These are phyloP conservation scores for Drosophila birchii DNA, from an alignment of 2,888 invertebrate species.

Conservation along the genomic window DNA sequence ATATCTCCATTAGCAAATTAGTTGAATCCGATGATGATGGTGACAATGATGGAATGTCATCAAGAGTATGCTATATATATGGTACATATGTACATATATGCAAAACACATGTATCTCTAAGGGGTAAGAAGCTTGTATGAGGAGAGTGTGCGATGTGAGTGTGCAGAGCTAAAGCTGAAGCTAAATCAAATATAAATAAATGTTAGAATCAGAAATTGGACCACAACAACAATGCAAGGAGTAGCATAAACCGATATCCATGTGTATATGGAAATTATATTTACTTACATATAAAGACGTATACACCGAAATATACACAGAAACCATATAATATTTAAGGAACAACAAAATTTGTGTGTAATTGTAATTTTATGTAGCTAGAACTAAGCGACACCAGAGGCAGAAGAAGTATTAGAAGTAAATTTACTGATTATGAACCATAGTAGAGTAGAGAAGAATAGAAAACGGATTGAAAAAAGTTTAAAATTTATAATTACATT, in stretches of 20 bases:
- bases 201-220: slow-evolving; percentile 69
- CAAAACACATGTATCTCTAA: not conserved
- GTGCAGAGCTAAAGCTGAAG: slow-evolving; percentile 27
- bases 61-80: slow-evolving; percentile 14
- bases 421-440: not conserved
- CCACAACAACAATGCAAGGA: slow-evolving; percentile 52
- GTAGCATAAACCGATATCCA: slow-evolving; percentile 24
- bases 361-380: slow-evolving; percentile 61
- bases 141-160: slow-evolving; percentile 32
- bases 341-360: slow-evolving; percentile 51
- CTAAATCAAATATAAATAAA: slow-evolving; percentile 60
- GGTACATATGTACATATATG: not conserved
- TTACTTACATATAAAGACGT: slow-evolving; percentile 12
- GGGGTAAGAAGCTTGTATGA: slow-evolving; percentile 18
- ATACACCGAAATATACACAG: slow-evolving; percentile 7
- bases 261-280: slow-evolving; percentile 36
- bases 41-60: slow-evolving; percentile 42
- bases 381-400: slow-evolving; percentile 47
- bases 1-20: slow-evolving; percentile 43
- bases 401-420: slow-evolving; percentile 36
- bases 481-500: slow-evolving; percentile 12
- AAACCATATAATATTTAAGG: slow-evolving; percentile 47
- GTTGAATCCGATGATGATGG: slow-evolving; percentile 8
- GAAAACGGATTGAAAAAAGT: not conserved
- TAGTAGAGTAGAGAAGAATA: not conserved